Conservation (phyloP, 2,797 vertebrate genomes). For the Ispidina lecontei region DNA sequence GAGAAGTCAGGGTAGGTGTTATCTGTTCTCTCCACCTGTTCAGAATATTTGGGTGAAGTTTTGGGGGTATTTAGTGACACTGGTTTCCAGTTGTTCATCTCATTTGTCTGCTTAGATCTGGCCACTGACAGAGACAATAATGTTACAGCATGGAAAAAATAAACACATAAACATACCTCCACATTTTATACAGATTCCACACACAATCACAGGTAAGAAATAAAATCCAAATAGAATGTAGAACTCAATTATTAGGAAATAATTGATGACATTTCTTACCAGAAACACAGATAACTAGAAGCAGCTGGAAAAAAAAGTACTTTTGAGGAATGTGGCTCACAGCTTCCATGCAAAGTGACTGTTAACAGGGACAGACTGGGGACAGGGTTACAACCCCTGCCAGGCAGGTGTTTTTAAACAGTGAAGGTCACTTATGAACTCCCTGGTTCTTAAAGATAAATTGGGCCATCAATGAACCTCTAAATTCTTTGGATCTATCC, state of each 20-base stretch:
- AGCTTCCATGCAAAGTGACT: background rate
- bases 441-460: constrained; percentile 19
- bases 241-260: background rate
- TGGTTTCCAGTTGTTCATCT: constrained; percentile 14
- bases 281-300: constrained; percentile 1
- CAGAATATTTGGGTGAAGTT: constrained; percentile 1
- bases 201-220: background rate
- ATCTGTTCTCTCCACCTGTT: constrained; percentile 16
- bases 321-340: background rate
- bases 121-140: background rate
- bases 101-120: constrained; percentile 13
- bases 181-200: background rate
- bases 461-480: background rate
- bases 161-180: background rate
- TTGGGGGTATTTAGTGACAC: background rate
- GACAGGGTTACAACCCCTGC: background rate
- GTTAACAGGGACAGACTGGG: background rate
- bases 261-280: background rate
- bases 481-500: background rate
- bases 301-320: background rate
- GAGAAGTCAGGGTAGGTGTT: background rate
- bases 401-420: background rate
- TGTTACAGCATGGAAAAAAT: background rate
- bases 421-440: background rate
- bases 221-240: background rate